Percentiles rank a stretch among this genome's conserved stretches.
Evolutionary conservation across 2,888 invertebrate species (phyloP).

Genomic region (Zelleria hepariella): DNA sequence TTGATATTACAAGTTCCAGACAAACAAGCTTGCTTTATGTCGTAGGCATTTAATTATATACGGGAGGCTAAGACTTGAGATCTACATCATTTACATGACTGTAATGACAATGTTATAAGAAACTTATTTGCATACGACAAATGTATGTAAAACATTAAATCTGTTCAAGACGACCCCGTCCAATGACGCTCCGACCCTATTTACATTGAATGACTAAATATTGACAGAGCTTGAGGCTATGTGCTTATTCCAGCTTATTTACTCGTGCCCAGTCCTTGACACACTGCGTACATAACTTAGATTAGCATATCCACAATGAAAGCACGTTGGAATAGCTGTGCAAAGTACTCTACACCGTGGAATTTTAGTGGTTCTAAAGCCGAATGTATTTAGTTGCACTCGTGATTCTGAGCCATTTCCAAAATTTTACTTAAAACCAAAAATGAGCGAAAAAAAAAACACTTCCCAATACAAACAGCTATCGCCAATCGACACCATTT

Average conservation of each 20-base stretch:
- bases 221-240: not conserved
- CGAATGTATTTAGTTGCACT: too few species aligned
- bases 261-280: conserved; percentile 2
- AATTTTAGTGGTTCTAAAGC: too few species aligned
- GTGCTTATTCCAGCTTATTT: not conserved
- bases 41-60: too few species aligned
- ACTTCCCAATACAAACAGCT: too few species aligned
- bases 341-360: not conserved
- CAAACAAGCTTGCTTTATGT: not conserved
- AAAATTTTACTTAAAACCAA: too few species aligned
- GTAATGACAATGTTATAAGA: too few species aligned
- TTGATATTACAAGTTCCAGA: not conserved
- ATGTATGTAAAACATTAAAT: not conserved
- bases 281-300: not conserved
- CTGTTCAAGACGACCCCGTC: not conserved
- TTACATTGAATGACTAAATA: not conserved
- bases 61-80: too few species aligned
- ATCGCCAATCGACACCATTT: too few species aligned
- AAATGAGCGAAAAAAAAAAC: too few species aligned
- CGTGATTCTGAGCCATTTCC: too few species aligned
- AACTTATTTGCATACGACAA: too few species aligned
- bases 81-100: too few species aligned
- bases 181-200: not conserved
- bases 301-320: not conserved
- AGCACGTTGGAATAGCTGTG: not conserved